A percentile compares a stretch with the other conserved stretches of the same genome.
phyloP scores from a whole-genome alignment of 1,140 invertebrate species.

The Drosophila eugracilis region DNA sequence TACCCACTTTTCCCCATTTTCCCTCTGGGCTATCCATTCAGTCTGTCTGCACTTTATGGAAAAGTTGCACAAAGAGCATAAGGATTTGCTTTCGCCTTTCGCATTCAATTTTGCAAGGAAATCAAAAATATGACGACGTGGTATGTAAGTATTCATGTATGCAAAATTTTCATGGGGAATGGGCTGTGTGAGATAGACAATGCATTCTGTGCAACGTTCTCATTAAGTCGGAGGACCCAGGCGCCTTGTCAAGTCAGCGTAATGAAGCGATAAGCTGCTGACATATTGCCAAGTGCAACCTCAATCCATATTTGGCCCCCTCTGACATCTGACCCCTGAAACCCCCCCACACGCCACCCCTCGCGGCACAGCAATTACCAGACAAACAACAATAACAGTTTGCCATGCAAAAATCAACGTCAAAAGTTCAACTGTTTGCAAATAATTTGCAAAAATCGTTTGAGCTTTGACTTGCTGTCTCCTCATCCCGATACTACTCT shows the following conservation, averaged over 20 bases:
- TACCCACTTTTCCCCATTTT: background rate
- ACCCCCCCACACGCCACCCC: background rate
- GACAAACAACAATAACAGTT: slow-evolving; percentile 47
- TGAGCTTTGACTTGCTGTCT: slow-evolving; percentile 47
- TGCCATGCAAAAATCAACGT: slow-evolving; percentile 73
- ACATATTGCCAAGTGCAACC: slow-evolving; percentile 75
- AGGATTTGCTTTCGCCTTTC: slow-evolving; percentile 53
- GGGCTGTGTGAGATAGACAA: slow-evolving; percentile 31
- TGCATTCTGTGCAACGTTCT: slow-evolving; percentile 47
- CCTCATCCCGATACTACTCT: background rate
- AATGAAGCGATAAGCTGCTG: slow-evolving; percentile 77
- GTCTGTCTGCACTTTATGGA: slow-evolving; percentile 18
- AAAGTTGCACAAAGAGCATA: slow-evolving; percentile 51
- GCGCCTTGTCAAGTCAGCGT: slow-evolving; percentile 64
- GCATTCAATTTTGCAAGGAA: slow-evolving; percentile 33
- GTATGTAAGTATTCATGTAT: slow-evolving; percentile 53
- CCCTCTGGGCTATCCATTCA: slow-evolving; percentile 6
- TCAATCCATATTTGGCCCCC: slow-evolving; percentile 53
- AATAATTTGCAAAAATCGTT: slow-evolving; percentile 78
- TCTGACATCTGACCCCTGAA: background rate
- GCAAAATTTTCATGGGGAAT: slow-evolving; percentile 13
- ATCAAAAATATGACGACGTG: slow-evolving; percentile 12
- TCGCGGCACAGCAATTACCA: slow-evolving; percentile 59
- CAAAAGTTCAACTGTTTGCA: slow-evolving; percentile 76
- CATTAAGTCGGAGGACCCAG: slow-evolving; percentile 60